A percentile compares a stretch with the other conserved stretches of the same genome.
These are phyloP conservation scores for Podiceps cristatus DNA, from an alignment of 2,113 vertebrate genomes.

Conservation along the genomic window DNA sequence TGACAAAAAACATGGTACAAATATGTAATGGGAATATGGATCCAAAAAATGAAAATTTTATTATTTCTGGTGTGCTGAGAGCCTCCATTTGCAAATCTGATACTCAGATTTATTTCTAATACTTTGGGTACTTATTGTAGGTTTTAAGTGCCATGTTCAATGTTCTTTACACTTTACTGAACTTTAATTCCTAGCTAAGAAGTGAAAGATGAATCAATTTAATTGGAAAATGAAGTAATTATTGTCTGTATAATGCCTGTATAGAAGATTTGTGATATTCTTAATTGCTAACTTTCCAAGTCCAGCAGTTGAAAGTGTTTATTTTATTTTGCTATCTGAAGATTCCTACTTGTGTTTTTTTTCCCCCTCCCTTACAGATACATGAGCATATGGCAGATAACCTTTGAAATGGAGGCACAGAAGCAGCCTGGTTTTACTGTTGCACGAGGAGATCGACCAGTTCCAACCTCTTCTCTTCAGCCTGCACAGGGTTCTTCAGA, in stretches of 20 bases:
- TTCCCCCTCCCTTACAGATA: constrained; percentile 28
- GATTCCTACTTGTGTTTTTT: background rate
- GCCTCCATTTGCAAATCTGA: background rate
- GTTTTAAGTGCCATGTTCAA: background rate
- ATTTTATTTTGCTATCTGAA: background rate
- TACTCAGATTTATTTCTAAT: background rate
- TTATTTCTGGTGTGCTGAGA: background rate
- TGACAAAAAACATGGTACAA: background rate
- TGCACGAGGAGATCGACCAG: background rate
- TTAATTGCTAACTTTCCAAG: background rate
- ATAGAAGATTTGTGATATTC: too few relatives aligned
- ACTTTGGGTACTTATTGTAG: background rate
- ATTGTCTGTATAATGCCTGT: background rate
- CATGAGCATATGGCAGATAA: background rate
- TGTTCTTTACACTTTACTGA: background rate
- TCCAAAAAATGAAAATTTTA: background rate
- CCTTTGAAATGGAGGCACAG: constrained; percentile 70
- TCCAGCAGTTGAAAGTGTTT: background rate
- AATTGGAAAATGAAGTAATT: background rate
- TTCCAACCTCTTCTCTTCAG: background rate
- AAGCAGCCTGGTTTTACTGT: background rate
- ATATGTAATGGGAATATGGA: background rate
- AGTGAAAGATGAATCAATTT: background rate
- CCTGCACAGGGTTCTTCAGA: constrained; percentile 18
- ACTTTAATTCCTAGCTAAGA: background rate